phyloP scores from a whole-genome alignment of 2,888 invertebrate genomes.

The Coleophora flavipennella region DNA sequence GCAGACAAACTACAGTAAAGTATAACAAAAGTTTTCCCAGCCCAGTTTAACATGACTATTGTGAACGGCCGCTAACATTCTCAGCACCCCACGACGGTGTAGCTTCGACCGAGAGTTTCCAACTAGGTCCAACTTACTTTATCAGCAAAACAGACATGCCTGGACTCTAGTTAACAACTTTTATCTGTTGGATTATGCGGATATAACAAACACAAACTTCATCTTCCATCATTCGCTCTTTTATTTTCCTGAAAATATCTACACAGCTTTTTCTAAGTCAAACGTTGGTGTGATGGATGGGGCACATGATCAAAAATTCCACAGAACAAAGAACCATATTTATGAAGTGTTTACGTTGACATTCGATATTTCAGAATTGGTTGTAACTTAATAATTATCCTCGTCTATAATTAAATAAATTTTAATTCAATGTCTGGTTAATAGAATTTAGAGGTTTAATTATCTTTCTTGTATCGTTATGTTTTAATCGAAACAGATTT shows the following conservation, averaged over 20 bases:
- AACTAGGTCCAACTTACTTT: conserved; percentile 45
- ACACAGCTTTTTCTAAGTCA: conserved; percentile 8
- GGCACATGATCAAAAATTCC: neutral
- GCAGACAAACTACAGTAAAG: conserved; percentile 2
- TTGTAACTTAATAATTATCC: too few relatives aligned
- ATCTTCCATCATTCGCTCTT: conserved; percentile 24
- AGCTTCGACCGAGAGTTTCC: conserved; percentile 32
- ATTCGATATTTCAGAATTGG: too few relatives aligned
- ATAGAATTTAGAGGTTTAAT: too few relatives aligned
- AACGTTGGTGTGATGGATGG: conserved; percentile 3
- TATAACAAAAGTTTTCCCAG: conserved; percentile 15
- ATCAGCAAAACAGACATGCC: conserved; percentile 53
- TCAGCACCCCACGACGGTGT: conserved; percentile 25
- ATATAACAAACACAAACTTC: conserved; percentile 34
- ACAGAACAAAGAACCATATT: too few relatives aligned
- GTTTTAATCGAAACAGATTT: too few relatives aligned
- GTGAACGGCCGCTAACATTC: conserved; percentile 28
- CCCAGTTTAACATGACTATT: conserved; percentile 12
- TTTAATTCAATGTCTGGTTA: too few relatives aligned
- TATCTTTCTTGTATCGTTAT: too few relatives aligned
- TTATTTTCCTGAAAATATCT: conserved; percentile 6
- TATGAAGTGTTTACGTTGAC: too few relatives aligned
- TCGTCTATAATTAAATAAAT: too few relatives aligned
- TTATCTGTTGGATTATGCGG: conserved; percentile 51
- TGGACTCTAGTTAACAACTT: conserved; percentile 52